phyloP scores from a whole-genome alignment of 2,113 vertebrate genomes.

The Platichthys flesus region DNA sequence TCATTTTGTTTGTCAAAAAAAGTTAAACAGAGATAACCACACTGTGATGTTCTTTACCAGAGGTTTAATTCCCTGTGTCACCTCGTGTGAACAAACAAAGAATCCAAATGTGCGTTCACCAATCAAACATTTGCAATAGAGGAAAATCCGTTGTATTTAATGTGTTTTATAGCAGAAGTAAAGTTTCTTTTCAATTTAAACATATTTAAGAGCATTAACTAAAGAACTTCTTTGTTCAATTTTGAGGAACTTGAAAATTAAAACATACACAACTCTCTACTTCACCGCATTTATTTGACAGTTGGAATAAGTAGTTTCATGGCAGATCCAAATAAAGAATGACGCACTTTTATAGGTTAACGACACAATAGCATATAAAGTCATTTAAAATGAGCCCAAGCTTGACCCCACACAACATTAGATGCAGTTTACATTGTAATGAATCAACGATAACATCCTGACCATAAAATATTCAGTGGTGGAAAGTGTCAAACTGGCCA shows the following conservation, averaged over 20 bases:
- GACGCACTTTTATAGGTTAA: not conserved
- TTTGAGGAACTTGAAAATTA: not conserved
- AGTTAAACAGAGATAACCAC: too few species aligned
- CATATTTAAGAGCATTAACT: too few species aligned
- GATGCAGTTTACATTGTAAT: not conserved
- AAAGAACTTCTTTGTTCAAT: too few species aligned
- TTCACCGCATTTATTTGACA: not conserved
- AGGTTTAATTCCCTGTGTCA: not conserved
- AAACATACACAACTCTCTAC: not conserved
- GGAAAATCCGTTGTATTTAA: not conserved
- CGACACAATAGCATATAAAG: too few species aligned
- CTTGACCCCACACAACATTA: not conserved
- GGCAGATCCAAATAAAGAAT: not conserved
- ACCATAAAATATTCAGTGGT: not conserved
- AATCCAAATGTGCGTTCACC: not conserved
- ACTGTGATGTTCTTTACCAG: too few species aligned
- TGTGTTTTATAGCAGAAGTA: not conserved
- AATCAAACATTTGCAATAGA: not conserved
- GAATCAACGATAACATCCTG: too few species aligned
- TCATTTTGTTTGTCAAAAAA: too few species aligned
- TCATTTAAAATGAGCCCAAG: not conserved
- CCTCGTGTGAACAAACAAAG: not conserved
- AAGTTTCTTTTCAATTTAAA: too few species aligned
- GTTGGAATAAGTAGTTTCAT: not conserved
- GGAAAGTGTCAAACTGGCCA: not conserved